A percentile compares a stretch with the other conserved stretches of the same genome.
phyloP scores from a whole-genome alignment of 1,140 invertebrate genomes.

The Drosophila littoralis region DNA sequence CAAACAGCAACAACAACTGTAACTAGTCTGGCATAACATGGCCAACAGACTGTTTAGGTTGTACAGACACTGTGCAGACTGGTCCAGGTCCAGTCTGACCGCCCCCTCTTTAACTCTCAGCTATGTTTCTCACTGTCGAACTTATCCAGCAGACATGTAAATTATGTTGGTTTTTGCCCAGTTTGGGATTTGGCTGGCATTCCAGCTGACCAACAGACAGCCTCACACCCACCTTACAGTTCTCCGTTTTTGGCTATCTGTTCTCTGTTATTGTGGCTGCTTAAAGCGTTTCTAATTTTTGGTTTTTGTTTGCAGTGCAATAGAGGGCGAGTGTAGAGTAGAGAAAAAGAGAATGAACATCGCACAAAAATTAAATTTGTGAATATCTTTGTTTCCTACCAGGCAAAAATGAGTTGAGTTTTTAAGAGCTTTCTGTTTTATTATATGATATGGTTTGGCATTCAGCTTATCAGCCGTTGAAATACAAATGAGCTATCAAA shows the following conservation, averaged over 20 bases:
- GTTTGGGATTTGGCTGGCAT: conserved; percentile 59
- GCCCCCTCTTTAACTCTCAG: neutral
- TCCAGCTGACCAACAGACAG: conserved; percentile 30
- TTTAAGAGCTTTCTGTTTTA: too few relatives aligned
- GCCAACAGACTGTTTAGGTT: conserved; percentile 50
- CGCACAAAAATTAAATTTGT: too few relatives aligned
- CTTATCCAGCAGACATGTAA: conserved; percentile 75
- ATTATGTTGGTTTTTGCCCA: conserved; percentile 75
- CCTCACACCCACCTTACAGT: conserved; percentile 10
- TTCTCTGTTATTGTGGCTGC: conserved; percentile 34
- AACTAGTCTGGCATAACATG: conserved; percentile 66
- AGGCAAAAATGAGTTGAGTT: neutral
- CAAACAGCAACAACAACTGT: conserved; percentile 51
- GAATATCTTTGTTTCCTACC: too few relatives aligned
- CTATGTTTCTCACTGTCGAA: conserved; percentile 41
- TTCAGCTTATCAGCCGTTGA: too few relatives aligned
- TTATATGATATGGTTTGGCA: too few relatives aligned
- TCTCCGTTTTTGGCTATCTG: conserved; percentile 13
- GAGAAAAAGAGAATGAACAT: neutral
- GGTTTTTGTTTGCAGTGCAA: conserved; percentile 14
- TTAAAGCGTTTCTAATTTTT: conserved; percentile 53
- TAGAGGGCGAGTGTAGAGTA: neutral
- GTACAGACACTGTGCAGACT: conserved; percentile 29
- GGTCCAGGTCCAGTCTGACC: conserved; percentile 20
- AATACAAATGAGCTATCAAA: too few relatives aligned